Percentiles rank a stretch among this genome's conserved stretches.
These are phyloP conservation scores for Pyrgus malvae DNA, from an alignment of 2,888 invertebrate genomes.

Conservation along the genomic window DNA sequence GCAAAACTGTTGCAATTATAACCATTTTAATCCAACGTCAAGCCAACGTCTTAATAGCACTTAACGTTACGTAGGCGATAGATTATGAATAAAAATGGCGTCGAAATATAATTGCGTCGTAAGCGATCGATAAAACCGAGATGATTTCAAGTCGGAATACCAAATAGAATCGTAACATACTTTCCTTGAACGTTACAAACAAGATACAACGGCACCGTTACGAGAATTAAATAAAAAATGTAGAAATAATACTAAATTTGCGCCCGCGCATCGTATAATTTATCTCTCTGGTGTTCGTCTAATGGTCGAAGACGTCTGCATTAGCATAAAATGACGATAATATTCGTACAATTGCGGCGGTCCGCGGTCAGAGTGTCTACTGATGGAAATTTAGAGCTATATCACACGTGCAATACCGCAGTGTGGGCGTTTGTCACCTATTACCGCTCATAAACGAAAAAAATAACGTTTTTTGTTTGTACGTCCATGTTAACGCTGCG, in stretches of 20 bases:
- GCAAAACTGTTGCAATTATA: conserved; percentile 15
- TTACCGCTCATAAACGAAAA: no score
- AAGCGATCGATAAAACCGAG: conserved; percentile 17
- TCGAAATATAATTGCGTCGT: conserved; percentile 22
- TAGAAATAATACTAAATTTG: conserved; percentile 55
- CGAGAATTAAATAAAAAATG: conserved; percentile 44
- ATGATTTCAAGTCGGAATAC: conserved; percentile 20
- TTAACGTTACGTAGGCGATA: conserved; percentile 14
- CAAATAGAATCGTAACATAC: conserved; percentile 32
- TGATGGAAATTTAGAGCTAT: conserved; percentile 53
- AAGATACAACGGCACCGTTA: conserved; percentile 49
- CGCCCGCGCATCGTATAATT: conserved; percentile 58
- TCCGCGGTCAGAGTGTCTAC: conserved; percentile 49
- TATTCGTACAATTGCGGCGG: conserved; percentile 63
- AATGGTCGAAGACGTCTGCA: conserved; percentile 52
- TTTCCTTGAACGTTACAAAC: conserved; percentile 38
- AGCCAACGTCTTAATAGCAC: conserved; percentile 13
- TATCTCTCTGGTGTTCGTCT: conserved; percentile 42
- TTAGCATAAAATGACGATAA: conserved; percentile 74
- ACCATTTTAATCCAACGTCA: not conserved
- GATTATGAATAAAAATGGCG: conserved; percentile 22
- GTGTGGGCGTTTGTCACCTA: no score
- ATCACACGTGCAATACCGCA: no score
- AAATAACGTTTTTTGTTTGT: no score
- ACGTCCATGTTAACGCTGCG: no score